These are phyloP conservation scores for Pteromalus puparum DNA, from an alignment of 1,140 invertebrate species.

Conservation along the genomic window DNA sequence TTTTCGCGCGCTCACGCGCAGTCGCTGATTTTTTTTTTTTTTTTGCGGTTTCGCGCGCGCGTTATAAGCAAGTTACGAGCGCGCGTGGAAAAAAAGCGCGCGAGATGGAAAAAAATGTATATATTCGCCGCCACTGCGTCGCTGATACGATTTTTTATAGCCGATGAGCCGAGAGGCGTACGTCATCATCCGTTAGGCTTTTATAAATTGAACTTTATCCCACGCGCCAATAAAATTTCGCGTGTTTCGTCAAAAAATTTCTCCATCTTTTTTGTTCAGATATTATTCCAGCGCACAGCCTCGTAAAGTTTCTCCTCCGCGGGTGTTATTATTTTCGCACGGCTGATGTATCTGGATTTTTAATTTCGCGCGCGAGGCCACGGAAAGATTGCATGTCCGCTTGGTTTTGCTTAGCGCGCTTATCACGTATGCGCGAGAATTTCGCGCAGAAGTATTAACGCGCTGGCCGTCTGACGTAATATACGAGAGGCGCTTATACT, in stretches of 20 bases:
- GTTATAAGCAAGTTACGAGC: conserved; percentile 47
- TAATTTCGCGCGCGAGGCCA: not conserved
- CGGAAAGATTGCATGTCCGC: not conserved
- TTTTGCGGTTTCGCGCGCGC: not conserved
- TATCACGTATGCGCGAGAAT: not conserved
- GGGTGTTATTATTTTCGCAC: not conserved
- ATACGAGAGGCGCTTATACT: not conserved
- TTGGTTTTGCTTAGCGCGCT: not conserved
- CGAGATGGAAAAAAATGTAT: conserved; percentile 24
- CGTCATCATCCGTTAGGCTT: conserved; percentile 18
- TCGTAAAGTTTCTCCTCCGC: not conserved
- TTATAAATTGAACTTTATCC: conserved; percentile 50
- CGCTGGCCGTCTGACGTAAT: not conserved
- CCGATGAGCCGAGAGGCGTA: not conserved
- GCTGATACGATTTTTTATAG: conserved; percentile 47
- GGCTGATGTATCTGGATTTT: not conserved
- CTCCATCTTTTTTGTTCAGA: not conserved
- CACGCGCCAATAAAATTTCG: conserved; percentile 32
- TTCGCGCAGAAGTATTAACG: not conserved
- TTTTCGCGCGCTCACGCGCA: conserved; percentile 11
- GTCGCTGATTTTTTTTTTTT: not conserved
- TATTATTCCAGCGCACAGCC: not conserved
- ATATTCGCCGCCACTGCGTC: not conserved
- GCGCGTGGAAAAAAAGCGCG: not conserved
- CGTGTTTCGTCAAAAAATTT: not conserved